Percentiles rank a stretch among this genome's conserved stretches.
Conservation (phyloP, 1,140 invertebrate genomes). For the Magallana gigas region DNA sequence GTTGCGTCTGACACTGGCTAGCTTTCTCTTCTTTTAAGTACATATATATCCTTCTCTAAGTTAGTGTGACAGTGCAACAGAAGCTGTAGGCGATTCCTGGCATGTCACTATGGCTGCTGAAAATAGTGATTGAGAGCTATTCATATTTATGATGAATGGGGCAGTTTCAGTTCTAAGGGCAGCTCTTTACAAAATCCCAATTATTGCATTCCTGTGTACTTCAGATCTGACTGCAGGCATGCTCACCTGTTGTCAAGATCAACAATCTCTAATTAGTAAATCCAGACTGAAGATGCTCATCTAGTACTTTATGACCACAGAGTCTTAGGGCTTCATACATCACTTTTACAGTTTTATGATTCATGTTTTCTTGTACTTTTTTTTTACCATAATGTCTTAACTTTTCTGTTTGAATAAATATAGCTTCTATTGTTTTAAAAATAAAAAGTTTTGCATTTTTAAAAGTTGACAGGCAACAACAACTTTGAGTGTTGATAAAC, state of each 20-base stretch:
- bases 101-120: neutral
- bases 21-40: too few species aligned
- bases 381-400: neutral
- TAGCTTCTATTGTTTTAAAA: neutral
- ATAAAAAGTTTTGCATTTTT: neutral
- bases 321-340: neutral
- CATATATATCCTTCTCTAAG: too few species aligned
- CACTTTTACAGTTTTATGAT: neutral
- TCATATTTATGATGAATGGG: constrained; percentile 28
- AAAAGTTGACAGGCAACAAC: neutral
- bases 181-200: constrained; percentile 23
- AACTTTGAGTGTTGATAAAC: neutral
- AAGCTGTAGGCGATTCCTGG: neutral
- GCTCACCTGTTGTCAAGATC: neutral
- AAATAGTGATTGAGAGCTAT: neutral
- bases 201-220: constrained; percentile 28
- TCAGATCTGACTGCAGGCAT: constrained; percentile 5
- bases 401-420: neutral
- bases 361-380: neutral
- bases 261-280: constrained; percentile 24
- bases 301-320: neutral
- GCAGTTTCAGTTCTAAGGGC: neutral
- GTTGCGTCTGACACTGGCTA: too few species aligned
- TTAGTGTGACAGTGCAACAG: neutral
- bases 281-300: neutral